These are phyloP conservation scores for Dreissena rostriformis DNA, from an alignment of 1,140 invertebrate genomes.

Conservation along the genomic window DNA sequence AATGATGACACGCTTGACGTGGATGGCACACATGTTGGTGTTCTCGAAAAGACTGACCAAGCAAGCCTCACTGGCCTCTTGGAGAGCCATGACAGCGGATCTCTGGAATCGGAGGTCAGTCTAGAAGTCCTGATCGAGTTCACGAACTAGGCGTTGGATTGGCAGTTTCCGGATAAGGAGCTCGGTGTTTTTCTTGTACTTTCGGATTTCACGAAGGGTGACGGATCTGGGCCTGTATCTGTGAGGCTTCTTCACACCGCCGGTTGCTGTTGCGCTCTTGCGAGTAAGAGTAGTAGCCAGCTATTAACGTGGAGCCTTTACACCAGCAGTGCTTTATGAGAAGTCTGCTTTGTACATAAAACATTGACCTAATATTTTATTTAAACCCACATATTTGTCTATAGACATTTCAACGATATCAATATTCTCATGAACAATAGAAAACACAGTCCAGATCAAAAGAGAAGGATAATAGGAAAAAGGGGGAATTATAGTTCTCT, in stretches of 20 bases:
- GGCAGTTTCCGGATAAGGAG: conserved; percentile 88
- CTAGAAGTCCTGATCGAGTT: conserved; percentile 91
- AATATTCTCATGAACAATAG: too few species aligned
- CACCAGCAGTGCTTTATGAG: too few species aligned
- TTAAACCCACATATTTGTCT: too few species aligned
- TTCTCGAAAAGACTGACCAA: conserved; percentile 93
- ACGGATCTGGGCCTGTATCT: conserved; percentile 84
- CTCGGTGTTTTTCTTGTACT: too few species aligned
- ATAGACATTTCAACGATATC: too few species aligned
- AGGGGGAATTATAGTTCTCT: too few species aligned
- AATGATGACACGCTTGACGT: conserved; percentile 96
- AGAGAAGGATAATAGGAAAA: too few species aligned
- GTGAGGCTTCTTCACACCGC: conserved; percentile 87
- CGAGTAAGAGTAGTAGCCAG: conserved; percentile 84
- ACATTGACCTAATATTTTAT: too few species aligned
- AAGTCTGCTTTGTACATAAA: too few species aligned
- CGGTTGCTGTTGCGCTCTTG: conserved; percentile 85
- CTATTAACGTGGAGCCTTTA: conserved; percentile 23
- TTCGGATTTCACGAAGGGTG: too few species aligned
- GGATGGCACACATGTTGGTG: conserved; percentile 95
- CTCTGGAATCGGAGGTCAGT: conserved; percentile 84
- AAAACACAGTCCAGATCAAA: too few species aligned
- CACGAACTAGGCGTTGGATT: conserved; percentile 91
- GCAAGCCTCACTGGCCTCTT: conserved; percentile 94
- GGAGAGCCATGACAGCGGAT: conserved; percentile 81